These are phyloP conservation scores for Heteromormyrus szaboi DNA, from an alignment of 2,797 vertebrate genomes.

Conservation along the genomic window DNA sequence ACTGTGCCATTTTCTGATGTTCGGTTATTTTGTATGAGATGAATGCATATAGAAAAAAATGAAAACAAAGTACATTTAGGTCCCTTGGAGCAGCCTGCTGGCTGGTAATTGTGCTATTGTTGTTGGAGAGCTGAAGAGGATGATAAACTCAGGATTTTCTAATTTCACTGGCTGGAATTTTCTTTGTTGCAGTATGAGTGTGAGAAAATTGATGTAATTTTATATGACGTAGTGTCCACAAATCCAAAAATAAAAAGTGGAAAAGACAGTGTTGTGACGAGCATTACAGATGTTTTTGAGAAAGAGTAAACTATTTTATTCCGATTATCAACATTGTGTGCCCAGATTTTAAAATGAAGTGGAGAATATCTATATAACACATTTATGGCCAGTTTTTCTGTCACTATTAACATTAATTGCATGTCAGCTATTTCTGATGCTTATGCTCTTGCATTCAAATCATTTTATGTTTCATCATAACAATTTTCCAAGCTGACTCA, in stretches of 20 bases:
- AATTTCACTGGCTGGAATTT: background rate
- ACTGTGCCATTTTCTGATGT: background rate
- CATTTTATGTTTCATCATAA: constrained; percentile 31
- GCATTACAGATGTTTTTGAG: background rate
- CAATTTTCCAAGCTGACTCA: constrained; percentile 53
- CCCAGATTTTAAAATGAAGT: background rate
- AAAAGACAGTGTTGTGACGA: background rate
- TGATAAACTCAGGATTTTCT: background rate
- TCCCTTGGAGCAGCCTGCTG: background rate
- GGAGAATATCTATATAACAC: background rate
- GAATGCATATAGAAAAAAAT: background rate
- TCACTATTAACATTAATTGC: background rate
- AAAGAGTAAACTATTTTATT: background rate
- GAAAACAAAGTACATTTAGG: background rate
- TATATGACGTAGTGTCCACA: background rate
- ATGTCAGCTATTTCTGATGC: background rate
- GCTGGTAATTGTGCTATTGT: background rate
- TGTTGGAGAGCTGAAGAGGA: background rate
- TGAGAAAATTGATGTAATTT: background rate
- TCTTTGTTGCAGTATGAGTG: background rate
- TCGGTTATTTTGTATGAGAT: background rate
- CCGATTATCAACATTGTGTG: background rate
- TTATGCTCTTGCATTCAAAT: background rate
- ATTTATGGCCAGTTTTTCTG: background rate
- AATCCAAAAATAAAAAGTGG: background rate